Base-by-base conservation (phyloP, 2,797 vertebrate species). In the Alectoris magna region DNA sequence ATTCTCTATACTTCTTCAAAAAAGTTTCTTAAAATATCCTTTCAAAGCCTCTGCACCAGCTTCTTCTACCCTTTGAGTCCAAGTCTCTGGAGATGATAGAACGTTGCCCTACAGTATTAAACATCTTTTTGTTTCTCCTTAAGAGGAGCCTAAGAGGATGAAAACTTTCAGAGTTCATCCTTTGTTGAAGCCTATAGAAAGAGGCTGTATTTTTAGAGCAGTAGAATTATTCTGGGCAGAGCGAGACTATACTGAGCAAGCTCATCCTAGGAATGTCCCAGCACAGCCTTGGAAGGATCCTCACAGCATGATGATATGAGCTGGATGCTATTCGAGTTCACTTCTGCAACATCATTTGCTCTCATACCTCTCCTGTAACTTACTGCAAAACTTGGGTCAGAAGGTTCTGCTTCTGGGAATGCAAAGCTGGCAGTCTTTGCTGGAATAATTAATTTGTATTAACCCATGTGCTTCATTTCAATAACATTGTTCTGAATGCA, bases 401-500 rank as follows among this genome's bases (percentile, higher is more conserved):
- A 97, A 93, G 59, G 92, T 48, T 98, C 97, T 69, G 96, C 93
- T 43, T 93, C 91, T n/a, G 97, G 97, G 97, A 98, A 84, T 92
- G 96, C 18, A 97, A 98, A 94, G 94, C 97, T 71, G 97, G 96
- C 31, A 96, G 97, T 27, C 94, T 96, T 71, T 98, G 97, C 88
- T 97, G 96, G 97, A 97, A 97, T 98, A 97, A 94, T 93, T 95
- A 91, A 94, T 91, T 94, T 85, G 26, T 73, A 84, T 77, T 90
- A 90, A 90, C 87, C 53, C 0, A 2, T 81, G 36, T 36, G 14
- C 51, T 88, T 95, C 26, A 76, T 81, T 91, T 91, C 71, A 79
- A 41, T 84, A 79, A 83, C 19, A 14, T 48, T 72, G 73, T 10
- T 68, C 51, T 68, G 53, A 53, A 41, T 58, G 43, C 5, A 86